Evolutionary conservation across 2,113 vertebrate species (phyloP).

Genomic region (Excalfactoria chinensis): DNA sequence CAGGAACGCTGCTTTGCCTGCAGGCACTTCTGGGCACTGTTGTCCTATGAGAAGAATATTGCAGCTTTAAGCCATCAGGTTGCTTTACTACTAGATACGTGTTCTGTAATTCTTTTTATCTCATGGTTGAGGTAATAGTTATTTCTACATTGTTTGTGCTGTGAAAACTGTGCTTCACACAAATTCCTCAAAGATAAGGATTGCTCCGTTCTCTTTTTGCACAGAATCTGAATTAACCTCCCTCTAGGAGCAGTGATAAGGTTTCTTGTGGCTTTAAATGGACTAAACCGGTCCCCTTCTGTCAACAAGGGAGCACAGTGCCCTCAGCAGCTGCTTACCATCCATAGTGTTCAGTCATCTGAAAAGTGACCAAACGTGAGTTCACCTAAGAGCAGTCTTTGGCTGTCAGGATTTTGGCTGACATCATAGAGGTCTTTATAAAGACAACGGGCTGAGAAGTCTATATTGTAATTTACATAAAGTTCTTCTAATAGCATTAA

Average conservation of each 20-base stretch:
- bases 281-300: neutral
- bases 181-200: neutral
- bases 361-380: slow-evolving; percentile 57
- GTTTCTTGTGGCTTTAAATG: slow-evolving; percentile 58
- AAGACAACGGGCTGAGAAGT: neutral
- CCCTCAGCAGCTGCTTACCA: slow-evolving; percentile 30
- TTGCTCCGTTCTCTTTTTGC: slow-evolving; percentile 54
- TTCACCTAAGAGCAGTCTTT: slow-evolving; percentile 34
- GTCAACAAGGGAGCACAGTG: slow-evolving; percentile 27
- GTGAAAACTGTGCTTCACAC: slow-evolving; percentile 65
- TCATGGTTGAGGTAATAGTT: slow-evolving; percentile 53
- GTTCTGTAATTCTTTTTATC: slow-evolving; percentile 67
- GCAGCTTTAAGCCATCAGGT: slow-evolving; percentile 64
- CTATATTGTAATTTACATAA: slow-evolving; percentile 52
- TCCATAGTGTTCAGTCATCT: slow-evolving; percentile 36
- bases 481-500: slow-evolving; percentile 40
- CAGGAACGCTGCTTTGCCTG: neutral
- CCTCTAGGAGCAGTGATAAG: neutral
- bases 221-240: slow-evolving; percentile 13
- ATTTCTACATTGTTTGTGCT: slow-evolving; percentile 62
- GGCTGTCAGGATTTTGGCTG: slow-evolving; percentile 43
- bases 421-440: neutral
- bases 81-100: slow-evolving; percentile 70
- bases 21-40: neutral
- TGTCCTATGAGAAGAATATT: slow-evolving; percentile 41